Conservation (phyloP, 2,113 vertebrate species). For the Cheilinus undulatus region DNA sequence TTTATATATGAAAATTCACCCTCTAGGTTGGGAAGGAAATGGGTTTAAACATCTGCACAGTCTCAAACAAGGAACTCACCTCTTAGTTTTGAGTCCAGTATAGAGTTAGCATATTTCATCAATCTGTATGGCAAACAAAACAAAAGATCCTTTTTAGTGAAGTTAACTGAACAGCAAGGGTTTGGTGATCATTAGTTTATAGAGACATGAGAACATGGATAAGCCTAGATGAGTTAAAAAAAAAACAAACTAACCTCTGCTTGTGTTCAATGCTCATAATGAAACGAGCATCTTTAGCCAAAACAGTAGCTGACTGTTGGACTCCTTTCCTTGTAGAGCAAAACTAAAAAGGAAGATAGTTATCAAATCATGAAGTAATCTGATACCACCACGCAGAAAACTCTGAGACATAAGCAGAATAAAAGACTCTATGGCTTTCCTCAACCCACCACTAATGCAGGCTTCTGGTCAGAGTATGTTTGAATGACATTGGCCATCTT, state of each 20-base stretch:
- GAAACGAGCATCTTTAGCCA: slow-evolving; percentile 94
- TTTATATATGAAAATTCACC: not conserved
- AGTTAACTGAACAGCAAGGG: not conserved
- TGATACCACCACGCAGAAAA: not conserved
- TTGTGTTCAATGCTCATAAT: slow-evolving; percentile 91
- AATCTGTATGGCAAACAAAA: slow-evolving; percentile 79
- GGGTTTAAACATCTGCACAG: not conserved
- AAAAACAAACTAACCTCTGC: slow-evolving; percentile 89
- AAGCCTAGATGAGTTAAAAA: not conserved
- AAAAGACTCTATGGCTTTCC: not conserved
- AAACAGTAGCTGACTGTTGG: slow-evolving; percentile 92
- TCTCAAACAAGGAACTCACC: slow-evolving; percentile 79
- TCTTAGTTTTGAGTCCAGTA: slow-evolving; percentile 92
- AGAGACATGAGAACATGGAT: not conserved
- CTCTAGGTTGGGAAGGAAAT: not conserved
- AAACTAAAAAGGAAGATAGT: slow-evolving; percentile 86
- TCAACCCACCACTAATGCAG: slow-evolving; percentile 90
- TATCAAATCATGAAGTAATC: not conserved
- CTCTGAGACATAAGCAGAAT: not conserved
- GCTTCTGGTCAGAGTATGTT: slow-evolving; percentile 94
- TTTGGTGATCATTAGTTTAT: not conserved
- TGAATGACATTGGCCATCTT: slow-evolving; percentile 93
- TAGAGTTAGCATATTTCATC: slow-evolving; percentile 87
- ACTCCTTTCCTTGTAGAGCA: slow-evolving; percentile 98
- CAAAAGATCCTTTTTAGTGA: not conserved